Conservation (phyloP, 2,113 vertebrate genomes). For the Eulacestoma nigropectus region DNA sequence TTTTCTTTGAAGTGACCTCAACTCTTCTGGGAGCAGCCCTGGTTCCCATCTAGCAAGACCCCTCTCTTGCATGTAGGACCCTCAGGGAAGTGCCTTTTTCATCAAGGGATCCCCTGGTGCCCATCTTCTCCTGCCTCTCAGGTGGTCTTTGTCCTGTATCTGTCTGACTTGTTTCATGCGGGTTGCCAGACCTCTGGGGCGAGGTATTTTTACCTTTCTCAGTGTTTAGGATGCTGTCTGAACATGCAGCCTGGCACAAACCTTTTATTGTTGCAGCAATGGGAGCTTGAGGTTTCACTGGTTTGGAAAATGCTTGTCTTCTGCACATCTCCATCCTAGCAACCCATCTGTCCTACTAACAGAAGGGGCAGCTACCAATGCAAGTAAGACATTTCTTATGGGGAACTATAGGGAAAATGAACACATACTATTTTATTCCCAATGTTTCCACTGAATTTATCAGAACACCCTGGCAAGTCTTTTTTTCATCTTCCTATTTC, state of each 20-base stretch:
- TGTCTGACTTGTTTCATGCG: not conserved
- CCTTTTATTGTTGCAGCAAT: not conserved
- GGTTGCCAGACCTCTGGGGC: not conserved
- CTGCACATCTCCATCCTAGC: not conserved
- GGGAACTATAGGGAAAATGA: not conserved
- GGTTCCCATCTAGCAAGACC: not conserved
- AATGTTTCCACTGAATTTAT: not conserved
- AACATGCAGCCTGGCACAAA: not conserved
- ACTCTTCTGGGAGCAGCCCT: not conserved
- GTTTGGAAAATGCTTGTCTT: not conserved
- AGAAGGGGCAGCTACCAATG: not conserved
- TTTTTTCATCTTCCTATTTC: not conserved
- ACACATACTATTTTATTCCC: not conserved
- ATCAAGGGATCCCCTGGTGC: rapidly evolving
- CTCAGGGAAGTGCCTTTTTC: not conserved
- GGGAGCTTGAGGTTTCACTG: not conserved
- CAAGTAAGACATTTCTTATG: not conserved
- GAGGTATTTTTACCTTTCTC: not conserved
- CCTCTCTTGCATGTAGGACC: not conserved
- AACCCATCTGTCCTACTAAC: not conserved
- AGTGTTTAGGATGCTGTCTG: not conserved
- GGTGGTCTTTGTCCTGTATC: not conserved
- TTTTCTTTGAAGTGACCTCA: not conserved
- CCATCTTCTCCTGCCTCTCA: not conserved
- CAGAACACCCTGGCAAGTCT: not conserved